Percentiles rank a stretch among this genome's conserved stretches.
phyloP scores from a whole-genome alignment of 2,797 vertebrate genomes.

The Semaprochilodus insignis region DNA sequence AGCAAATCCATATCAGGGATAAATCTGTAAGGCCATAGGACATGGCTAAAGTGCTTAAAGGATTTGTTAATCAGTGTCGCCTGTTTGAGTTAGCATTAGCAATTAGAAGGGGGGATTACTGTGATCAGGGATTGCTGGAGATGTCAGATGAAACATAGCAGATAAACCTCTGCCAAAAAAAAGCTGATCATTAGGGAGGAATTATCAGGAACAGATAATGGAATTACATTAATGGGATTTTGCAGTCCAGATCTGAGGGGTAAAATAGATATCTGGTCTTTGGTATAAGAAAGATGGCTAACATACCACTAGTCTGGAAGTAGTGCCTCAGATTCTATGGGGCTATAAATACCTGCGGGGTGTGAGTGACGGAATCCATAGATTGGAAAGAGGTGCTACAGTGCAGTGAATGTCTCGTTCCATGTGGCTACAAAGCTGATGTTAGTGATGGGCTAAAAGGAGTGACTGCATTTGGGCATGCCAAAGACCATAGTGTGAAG shows the following conservation, averaged over 20 bases:
- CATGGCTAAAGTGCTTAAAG: slow-evolving; percentile 3
- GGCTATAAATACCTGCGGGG: no score
- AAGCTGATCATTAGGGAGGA: slow-evolving; percentile 53
- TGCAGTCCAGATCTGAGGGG: slow-evolving; percentile 35
- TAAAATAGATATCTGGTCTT: slow-evolving; percentile 38
- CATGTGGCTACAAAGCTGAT: no score
- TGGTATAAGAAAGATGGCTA: not conserved
- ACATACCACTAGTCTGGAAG: no score
- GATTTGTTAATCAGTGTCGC: slow-evolving; percentile 27
- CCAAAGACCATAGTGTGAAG: no score
- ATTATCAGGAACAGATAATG: slow-evolving; percentile 54
- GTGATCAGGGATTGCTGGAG: slow-evolving; percentile 20
- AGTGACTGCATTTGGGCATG: no score
- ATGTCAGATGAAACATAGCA: slow-evolving; percentile 46
- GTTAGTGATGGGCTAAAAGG: no score
- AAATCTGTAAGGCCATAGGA: not conserved
- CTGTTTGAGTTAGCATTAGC: slow-evolving; percentile 34
- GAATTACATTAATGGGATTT: slow-evolving; percentile 58
- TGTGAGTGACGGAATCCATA: no score
- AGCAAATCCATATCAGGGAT: slow-evolving; percentile 13
- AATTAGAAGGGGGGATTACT: slow-evolving; percentile 42
- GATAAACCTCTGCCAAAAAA: slow-evolving; percentile 54
- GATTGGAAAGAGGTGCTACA: no score
- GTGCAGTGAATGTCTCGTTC: no score
- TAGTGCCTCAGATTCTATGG: no score